Percentiles rank a stretch among this genome's conserved stretches.
phyloP scores from a whole-genome alignment of 2,888 invertebrate species.

The Ypsolopha sequella region DNA sequence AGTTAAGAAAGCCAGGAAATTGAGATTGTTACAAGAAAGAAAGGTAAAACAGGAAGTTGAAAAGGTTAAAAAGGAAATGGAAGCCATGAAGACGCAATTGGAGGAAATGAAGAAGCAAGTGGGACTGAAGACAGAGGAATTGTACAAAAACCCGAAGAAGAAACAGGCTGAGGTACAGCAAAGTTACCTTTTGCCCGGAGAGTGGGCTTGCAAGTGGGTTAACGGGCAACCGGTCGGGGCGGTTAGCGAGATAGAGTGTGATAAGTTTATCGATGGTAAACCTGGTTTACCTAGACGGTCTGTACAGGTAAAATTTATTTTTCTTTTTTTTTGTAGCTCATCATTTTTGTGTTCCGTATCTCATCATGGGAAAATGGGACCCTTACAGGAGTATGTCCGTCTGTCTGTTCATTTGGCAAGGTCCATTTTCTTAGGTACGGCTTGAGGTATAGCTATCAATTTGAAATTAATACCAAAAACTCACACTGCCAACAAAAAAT shows the following conservation, averaged over 20 bases:
- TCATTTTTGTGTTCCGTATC: no score
- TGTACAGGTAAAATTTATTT: slow-evolving; percentile 36
- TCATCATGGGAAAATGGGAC: no score
- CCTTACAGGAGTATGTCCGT: no score
- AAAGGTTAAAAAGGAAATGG: slow-evolving; percentile 43
- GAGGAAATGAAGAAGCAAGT: slow-evolving; percentile 49
- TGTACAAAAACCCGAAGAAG: slow-evolving; percentile 8
- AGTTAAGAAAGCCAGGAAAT: slow-evolving; percentile 38
- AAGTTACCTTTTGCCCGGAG: slow-evolving; percentile 51
- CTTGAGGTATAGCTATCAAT: no score
- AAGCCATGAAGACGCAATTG: slow-evolving; percentile 47
- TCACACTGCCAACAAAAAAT: no score
- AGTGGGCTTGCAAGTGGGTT: slow-evolving; percentile 78
- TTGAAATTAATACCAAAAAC: no score
- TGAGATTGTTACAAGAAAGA: slow-evolving; percentile 30
- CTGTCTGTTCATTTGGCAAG: no score
- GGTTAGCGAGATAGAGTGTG: slow-evolving; percentile 50
- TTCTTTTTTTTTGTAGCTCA: neutral
- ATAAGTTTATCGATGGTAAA: slow-evolving; percentile 43
- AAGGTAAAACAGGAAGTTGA: slow-evolving; percentile 44
- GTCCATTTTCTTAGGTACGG: no score
- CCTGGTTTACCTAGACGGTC: slow-evolving; percentile 49
- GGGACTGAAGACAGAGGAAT: slow-evolving; percentile 28
- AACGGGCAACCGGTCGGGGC: slow-evolving; percentile 77
- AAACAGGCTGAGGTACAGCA: slow-evolving; percentile 21